Evolutionary conservation across 2,888 invertebrate genomes (phyloP), one percentile per base, ranked within the genome.

Genomic region (Amblyjoppa proteus): DNA sequence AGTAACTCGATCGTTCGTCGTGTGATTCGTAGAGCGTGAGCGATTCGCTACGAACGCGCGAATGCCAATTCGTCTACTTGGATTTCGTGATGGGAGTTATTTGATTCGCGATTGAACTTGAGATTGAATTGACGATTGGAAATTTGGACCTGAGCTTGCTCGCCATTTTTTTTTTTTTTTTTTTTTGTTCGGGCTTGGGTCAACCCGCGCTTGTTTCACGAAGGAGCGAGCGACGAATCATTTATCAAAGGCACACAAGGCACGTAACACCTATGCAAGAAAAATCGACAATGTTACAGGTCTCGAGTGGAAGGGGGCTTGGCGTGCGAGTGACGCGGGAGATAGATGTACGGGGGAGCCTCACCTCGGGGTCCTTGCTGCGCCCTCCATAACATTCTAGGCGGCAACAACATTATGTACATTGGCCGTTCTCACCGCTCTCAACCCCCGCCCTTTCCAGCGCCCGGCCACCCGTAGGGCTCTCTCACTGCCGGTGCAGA

Each of bases 271-370:
- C 90, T 90, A 91, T 91, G 91, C 91, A 90, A 91, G 91, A 91
- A 91, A 91, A 91, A 91, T 91, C 91, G 91, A 91, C 90, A 89
- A 90, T 90, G 91, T 91, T 91, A 91, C 89, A 89, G 89, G 89
- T 87, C 87, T 81, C 79, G 80, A 88, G 88, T 85, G 85, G 87
- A 87, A 89, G 86, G 88, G 88, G 85, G 34, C 28, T 74, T 61
- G 77, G 69, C 69, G 90, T 92, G 92, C 87, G 88, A 88, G 90
- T 92, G 92, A 92, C 92, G 88, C 87, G 90, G 84, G 91, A 92
- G 92, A 92, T 92, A 90, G 91, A 92, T 92, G 91, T 92, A 89
- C 89, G 87, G 51, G 51, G 77, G 74, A 73, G 20, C 51, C 49
- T 53, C 69, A 51, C 53, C 49, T 25, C 58, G n/a, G 69, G 34